Evolutionary conservation across 92 coral and sea anemone genomes (phyloP), one percentile per base, ranked within the genome.

Genomic region (Palythoa grandiflora): DNA sequence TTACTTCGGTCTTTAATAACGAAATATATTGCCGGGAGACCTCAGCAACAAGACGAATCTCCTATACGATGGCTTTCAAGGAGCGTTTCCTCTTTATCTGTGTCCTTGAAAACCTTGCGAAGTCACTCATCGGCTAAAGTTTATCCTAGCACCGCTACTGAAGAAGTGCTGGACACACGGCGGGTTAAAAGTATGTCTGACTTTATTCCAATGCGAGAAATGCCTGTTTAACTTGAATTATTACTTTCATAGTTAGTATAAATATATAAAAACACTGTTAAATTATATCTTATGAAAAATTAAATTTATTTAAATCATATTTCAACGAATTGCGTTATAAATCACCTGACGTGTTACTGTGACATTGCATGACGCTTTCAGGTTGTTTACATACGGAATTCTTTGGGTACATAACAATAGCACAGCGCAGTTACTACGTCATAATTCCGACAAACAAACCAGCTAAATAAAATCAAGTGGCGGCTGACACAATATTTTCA

Each of bases 121-220:
- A 93, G 90, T 83, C 94, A 91, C 54, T 85, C 98, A 54, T 93
- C 98, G 44, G 92, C 93, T 16, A 91, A 88, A 87, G 94, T 95
- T 11, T 93, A 91, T 73, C 98, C 98, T 5, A 80, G 87, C 66
- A 84, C 89, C 5, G 92, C 59, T 57, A 38, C 89, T 57, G 89
- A 87, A 11, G 92, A 68, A 59, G 89, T 78, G 1, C 59, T 89
- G 55, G 90, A 87, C 47, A 81, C 94, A 21, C 92, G 95, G 85
- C 93, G 98, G 53, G 92, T 90, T 37, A 92, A 91, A 85, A 95
- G 98, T 95, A 89, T 95, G 93, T 94, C 98, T 17, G 94, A 95
- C 80, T 95, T 95, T 79, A 87, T 94, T 16, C 91, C 94, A 53
- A 47, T 94, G 91, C 87, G 90, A 84, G 93, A 93, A 68, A 51